phyloP scores from a whole-genome alignment of 2,113 vertebrate genomes.

The Notarius quadriscutis region DNA sequence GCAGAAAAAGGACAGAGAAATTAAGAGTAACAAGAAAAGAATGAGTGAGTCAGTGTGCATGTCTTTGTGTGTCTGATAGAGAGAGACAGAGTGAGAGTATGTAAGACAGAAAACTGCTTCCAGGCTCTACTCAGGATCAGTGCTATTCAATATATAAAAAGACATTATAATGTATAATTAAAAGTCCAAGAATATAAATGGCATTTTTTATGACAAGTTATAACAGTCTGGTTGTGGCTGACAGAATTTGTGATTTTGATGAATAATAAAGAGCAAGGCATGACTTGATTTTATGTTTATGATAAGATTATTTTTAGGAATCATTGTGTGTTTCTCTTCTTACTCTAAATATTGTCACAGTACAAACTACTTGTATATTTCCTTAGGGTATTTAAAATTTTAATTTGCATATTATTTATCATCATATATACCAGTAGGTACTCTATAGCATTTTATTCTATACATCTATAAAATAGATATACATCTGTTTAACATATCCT shows the following conservation, averaged over 20 bases:
- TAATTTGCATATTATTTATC: neutral
- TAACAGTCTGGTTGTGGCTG: neutral
- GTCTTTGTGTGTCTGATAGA: neutral
- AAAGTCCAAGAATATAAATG: slow-evolving; percentile 57
- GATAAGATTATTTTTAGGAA: slow-evolving; percentile 56
- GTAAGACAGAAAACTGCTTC: slow-evolving; percentile 40
- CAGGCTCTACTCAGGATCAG: slow-evolving; percentile 52
- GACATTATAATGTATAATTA: slow-evolving; percentile 39
- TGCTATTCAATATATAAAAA: slow-evolving; percentile 59
- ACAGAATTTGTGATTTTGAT: neutral
- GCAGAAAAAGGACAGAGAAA: slow-evolving; percentile 44
- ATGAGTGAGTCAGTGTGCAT: neutral
- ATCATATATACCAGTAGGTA: neutral
- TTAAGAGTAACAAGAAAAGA: slow-evolving; percentile 31
- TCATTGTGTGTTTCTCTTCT: slow-evolving; percentile 17
- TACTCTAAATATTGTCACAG: neutral
- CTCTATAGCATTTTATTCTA: neutral
- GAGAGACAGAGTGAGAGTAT: neutral
- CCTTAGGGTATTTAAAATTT: neutral
- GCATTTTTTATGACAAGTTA: slow-evolving; percentile 40
- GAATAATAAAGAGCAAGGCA: neutral
- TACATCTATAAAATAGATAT: too few species aligned
- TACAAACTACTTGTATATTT: neutral
- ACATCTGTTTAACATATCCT: too few species aligned
- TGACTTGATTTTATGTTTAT: neutral